phyloP scores from a whole-genome alignment of 2,797 vertebrate species.

The Phataginus tricuspis region DNA sequence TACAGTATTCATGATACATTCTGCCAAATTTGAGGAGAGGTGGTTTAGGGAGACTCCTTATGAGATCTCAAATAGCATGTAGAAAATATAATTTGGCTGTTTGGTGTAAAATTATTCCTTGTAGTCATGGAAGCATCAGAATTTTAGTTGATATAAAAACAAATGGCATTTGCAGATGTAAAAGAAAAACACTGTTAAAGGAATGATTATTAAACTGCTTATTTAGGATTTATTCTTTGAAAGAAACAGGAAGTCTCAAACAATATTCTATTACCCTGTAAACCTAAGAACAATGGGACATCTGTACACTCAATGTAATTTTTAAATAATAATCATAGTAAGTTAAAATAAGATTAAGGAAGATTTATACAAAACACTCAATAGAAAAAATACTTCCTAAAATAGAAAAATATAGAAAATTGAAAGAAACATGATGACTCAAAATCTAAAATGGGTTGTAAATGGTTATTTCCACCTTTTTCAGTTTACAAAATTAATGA shows the following conservation, averaged over 20 bases:
- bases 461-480: conserved; percentile 18
- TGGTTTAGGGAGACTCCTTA: background rate
- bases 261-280: conserved; percentile 8
- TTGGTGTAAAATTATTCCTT: conserved; percentile 41
- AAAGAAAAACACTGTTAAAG: conserved; percentile 35
- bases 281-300: conserved; percentile 32
- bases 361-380: conserved; percentile 32
- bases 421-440: conserved; percentile 36
- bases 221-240: conserved; percentile 47
- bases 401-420: conserved; percentile 42
- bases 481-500: background rate
- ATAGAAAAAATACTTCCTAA: conserved; percentile 19
- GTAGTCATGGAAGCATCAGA: background rate
- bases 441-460: conserved; percentile 37
- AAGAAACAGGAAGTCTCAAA: conserved; percentile 35
- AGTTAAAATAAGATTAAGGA: conserved; percentile 44
- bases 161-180: conserved; percentile 25
- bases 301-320: conserved; percentile 42
- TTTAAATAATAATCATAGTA: conserved; percentile 53
- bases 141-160: conserved; percentile 44
- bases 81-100: conserved; percentile 17
- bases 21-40: background rate
- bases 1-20: background rate
- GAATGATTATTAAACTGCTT: conserved; percentile 44
- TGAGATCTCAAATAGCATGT: background rate